Evolutionary conservation across 2,797 vertebrate species (phyloP).

Genomic region (Buphagus erythrorhynchus): DNA sequence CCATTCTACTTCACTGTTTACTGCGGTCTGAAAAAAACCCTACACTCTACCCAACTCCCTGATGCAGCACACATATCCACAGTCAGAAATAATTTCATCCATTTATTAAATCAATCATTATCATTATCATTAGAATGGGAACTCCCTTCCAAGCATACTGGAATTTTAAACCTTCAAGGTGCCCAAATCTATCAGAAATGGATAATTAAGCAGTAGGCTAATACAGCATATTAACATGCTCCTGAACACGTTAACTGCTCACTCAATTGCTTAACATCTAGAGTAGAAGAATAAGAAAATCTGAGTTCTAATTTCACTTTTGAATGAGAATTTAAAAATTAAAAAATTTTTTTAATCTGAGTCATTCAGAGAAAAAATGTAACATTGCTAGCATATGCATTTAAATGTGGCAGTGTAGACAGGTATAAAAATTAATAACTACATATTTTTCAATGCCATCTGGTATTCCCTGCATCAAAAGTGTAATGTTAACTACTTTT

Average conservation of each 20-base stretch:
- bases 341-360: background rate
- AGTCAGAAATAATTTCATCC: background rate
- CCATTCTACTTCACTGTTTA: background rate
- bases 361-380: background rate
- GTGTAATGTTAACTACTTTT: background rate
- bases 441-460: background rate
- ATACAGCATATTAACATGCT: background rate
- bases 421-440: background rate
- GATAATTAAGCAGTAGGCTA: background rate
- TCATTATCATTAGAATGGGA: background rate
- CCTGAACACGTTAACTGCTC: background rate
- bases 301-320: background rate
- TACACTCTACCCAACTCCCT: accelerated
- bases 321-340: background rate
- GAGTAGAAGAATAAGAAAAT: background rate
- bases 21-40: accelerated
- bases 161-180: background rate
- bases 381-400: background rate
- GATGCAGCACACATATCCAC: background rate
- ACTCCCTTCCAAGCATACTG: background rate
- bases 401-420: background rate
- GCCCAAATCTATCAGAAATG: background rate
- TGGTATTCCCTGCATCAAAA: background rate
- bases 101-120: background rate
- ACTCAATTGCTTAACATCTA: background rate